Evolutionary conservation across 2,797 vertebrate genomes (phyloP).

Genomic region (Knipowitschia caucasica): DNA sequence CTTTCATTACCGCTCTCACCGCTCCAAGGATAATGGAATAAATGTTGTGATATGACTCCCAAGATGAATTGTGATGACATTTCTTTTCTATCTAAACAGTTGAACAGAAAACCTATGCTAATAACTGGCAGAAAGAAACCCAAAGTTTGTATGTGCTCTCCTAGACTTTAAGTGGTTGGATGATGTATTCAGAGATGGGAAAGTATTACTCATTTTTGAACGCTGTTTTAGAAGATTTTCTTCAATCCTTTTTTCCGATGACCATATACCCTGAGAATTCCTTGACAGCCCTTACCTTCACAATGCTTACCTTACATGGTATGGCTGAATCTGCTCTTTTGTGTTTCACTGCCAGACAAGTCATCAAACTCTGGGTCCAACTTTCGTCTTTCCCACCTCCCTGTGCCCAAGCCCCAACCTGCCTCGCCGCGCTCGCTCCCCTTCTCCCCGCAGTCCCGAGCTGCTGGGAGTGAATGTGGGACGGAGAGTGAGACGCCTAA

Average conservation of each 20-base stretch:
- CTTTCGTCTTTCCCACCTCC: conserved; percentile 45
- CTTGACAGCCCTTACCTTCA: not conserved
- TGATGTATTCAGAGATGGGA: not conserved
- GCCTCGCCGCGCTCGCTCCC: conserved; percentile 61
- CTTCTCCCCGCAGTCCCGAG: conserved; percentile 65
- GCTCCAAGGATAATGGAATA: no score
- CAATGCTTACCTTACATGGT: not conserved
- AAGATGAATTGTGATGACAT: no score
- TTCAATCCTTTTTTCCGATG: not conserved
- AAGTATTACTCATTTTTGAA: not conserved
- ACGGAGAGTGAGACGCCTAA: conserved; percentile 70
- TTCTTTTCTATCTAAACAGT: no score
- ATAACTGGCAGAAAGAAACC: not conserved
- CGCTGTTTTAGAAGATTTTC: not conserved
- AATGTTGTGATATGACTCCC: no score
- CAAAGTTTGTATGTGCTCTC: not conserved
- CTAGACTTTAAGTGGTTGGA: not conserved
- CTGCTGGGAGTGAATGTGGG: conserved; percentile 77
- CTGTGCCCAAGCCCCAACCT: conserved; percentile 55
- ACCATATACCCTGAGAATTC: not conserved
- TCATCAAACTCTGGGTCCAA: conserved; percentile 44
- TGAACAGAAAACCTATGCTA: conserved; percentile 1
- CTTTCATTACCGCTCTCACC: no score
- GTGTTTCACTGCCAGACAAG: conserved; percentile 39
- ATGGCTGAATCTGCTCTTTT: not conserved